Percentiles rank a stretch among this genome's conserved stretches.
These are phyloP conservation scores for Carassius carassius DNA, from an alignment of 2,113 vertebrate genomes.

Conservation along the genomic window DNA sequence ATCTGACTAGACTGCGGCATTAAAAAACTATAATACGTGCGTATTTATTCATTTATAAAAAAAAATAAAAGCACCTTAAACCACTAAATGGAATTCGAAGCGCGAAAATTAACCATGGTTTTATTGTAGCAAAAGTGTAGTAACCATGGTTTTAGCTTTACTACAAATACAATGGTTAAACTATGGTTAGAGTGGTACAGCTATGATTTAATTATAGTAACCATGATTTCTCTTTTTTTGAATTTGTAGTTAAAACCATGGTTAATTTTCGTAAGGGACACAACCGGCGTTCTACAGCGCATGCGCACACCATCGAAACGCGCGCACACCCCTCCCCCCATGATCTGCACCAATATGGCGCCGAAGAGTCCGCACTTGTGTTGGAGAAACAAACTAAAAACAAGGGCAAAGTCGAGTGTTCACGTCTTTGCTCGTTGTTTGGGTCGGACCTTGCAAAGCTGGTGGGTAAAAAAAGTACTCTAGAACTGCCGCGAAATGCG, in stretches of 20 bases:
- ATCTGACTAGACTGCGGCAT: too few species aligned
- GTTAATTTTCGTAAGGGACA: not conserved
- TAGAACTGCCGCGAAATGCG: not conserved
- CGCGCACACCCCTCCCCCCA: slow-evolving; percentile 74
- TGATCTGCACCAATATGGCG: slow-evolving; percentile 87
- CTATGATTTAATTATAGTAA: too few species aligned
- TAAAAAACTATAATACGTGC: rapidly evolving
- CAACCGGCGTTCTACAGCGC: not conserved
- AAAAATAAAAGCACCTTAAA: not conserved
- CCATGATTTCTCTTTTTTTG: too few species aligned
- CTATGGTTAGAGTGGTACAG: too few species aligned
- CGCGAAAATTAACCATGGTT: too few species aligned
- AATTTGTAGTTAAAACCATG: too few species aligned
- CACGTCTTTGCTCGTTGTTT: not conserved
- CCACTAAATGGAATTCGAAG: not conserved
- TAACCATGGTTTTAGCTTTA: too few species aligned
- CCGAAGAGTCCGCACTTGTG: slow-evolving; percentile 67
- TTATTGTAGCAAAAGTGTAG: too few species aligned
- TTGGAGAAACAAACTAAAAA: slow-evolving; percentile 36
- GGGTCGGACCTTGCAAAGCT: not conserved
- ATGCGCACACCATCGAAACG: slow-evolving; percentile 1
- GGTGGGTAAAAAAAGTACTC: not conserved
- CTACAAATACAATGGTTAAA: too few species aligned
- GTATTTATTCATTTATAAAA: not conserved
- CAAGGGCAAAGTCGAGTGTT: not conserved